These are phyloP conservation scores for Bombus difficillimus DNA, from an alignment of 1,140 invertebrate genomes.

Conservation along the genomic window DNA sequence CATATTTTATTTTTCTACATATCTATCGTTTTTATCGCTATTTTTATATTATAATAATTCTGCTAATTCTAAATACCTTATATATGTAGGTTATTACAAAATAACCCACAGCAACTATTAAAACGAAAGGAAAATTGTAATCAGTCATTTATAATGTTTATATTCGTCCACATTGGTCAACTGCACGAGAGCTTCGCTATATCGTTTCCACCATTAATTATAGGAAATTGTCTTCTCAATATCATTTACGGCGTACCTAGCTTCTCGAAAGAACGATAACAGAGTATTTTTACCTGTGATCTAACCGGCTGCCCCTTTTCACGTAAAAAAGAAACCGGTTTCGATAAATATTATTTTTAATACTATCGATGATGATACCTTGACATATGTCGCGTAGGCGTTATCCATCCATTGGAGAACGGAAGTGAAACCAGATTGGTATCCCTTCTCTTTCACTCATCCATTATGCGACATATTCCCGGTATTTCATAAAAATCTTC, in stretches of 20 bases:
- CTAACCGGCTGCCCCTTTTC: slow-evolving; percentile 55
- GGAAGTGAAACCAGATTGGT: slow-evolving; percentile 9
- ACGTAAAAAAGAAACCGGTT: slow-evolving; percentile 65
- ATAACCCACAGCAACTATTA: too few species aligned
- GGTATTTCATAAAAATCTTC: neutral
- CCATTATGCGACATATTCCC: neutral
- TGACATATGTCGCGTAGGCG: slow-evolving; percentile 59
- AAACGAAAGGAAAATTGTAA: too few species aligned
- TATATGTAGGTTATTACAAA: neutral
- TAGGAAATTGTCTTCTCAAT: neutral
- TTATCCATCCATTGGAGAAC: slow-evolving; percentile 7
- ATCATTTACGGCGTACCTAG: too few species aligned
- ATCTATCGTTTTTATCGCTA: neutral
- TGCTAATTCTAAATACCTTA: neutral
- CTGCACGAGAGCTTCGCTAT: neutral
- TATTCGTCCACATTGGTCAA: neutral
- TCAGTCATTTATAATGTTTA: neutral
- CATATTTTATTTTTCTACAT: neutral
- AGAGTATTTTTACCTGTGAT: slow-evolving; percentile 58
- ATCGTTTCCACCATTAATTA: neutral
- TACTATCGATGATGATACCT: slow-evolving; percentile 16
- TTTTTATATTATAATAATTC: neutral
- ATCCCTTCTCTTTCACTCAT: neutral
- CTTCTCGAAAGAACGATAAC: slow-evolving; percentile 24
- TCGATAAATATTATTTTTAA: slow-evolving; percentile 44